Evolutionary conservation across 2,888 invertebrate genomes (phyloP).

Genomic region (Dicyrtoma fusca): DNA sequence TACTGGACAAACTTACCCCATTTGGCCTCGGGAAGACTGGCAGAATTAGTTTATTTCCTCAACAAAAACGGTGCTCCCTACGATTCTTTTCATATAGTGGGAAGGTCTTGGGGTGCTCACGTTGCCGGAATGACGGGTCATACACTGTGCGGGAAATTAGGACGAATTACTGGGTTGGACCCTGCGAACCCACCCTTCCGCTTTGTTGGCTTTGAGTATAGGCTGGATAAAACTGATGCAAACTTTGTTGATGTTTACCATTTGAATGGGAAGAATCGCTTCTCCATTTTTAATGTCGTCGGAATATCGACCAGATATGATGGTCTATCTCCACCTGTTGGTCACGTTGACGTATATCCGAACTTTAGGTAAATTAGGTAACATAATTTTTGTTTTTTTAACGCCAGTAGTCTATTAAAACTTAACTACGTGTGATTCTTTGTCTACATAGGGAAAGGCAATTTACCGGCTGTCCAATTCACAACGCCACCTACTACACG

Average conservation of each 20-base stretch:
- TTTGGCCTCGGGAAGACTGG: conserved; percentile 43
- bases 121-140: conserved; percentile 51
- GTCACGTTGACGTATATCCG: conserved; percentile 44
- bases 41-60: conserved; percentile 42
- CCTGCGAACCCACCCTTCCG: conserved; percentile 52
- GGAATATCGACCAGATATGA: conserved; percentile 32
- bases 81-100: conserved; percentile 51
- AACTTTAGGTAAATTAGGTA: conserved; percentile 40
- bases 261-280: conserved; percentile 35
- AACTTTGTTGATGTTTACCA: conserved; percentile 42
- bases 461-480: conserved; percentile 25
- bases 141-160: conserved; percentile 46
- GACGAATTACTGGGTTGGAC: conserved; percentile 54
- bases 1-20: conserved; percentile 46
- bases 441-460: conserved; percentile 12
- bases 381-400: too few relatives aligned
- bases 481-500: conserved; percentile 27
- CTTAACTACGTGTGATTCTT: too few relatives aligned
- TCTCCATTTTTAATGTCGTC: conserved; percentile 27
- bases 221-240: conserved; percentile 48
- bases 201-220: conserved; percentile 45
- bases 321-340: conserved; percentile 35
- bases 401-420: too few relatives aligned
- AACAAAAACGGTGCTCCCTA: conserved; percentile 38
- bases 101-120: conserved; percentile 47